Evolutionary conservation across 2,113 vertebrate genomes (phyloP).

Genomic region (Pelodiscus sinensis): DNA sequence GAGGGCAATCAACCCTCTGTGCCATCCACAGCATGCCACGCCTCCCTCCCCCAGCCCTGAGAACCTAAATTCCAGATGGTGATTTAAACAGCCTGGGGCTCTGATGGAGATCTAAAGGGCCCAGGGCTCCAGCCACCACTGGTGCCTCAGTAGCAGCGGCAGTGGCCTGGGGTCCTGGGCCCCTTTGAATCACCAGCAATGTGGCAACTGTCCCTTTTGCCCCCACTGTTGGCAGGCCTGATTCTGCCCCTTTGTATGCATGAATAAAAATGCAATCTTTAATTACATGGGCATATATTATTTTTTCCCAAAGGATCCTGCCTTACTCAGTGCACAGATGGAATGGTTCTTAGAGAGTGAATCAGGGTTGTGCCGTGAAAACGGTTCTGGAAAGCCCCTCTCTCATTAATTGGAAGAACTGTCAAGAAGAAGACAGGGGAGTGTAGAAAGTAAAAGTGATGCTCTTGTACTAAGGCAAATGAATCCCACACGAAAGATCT

Average conservation of each 20-base stretch:
- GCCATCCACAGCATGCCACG: too few relatives aligned
- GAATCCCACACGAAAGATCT: background rate
- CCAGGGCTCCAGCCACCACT: too few relatives aligned
- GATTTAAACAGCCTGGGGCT: too few relatives aligned
- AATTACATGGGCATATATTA: background rate
- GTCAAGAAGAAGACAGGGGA: background rate
- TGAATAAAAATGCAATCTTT: background rate
- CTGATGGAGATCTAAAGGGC: too few relatives aligned
- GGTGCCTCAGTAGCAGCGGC: too few relatives aligned
- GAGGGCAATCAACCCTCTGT: too few relatives aligned
- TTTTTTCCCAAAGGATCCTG: constrained; percentile 7
- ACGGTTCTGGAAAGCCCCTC: background rate
- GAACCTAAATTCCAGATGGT: too few relatives aligned
- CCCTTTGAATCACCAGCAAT: too few relatives aligned
- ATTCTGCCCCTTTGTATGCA: background rate
- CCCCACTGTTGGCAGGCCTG: too few relatives aligned
- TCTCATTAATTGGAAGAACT: background rate
- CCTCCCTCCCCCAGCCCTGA: too few relatives aligned
- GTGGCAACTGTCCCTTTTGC: too few relatives aligned
- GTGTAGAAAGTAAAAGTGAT: background rate
- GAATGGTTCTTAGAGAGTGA: background rate
- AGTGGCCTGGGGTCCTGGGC: too few relatives aligned
- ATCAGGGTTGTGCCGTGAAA: background rate
- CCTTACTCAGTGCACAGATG: background rate
- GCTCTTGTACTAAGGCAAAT: background rate